Base-by-base conservation (phyloP, 2,888 invertebrate species). In the Anodontia alba region DNA sequence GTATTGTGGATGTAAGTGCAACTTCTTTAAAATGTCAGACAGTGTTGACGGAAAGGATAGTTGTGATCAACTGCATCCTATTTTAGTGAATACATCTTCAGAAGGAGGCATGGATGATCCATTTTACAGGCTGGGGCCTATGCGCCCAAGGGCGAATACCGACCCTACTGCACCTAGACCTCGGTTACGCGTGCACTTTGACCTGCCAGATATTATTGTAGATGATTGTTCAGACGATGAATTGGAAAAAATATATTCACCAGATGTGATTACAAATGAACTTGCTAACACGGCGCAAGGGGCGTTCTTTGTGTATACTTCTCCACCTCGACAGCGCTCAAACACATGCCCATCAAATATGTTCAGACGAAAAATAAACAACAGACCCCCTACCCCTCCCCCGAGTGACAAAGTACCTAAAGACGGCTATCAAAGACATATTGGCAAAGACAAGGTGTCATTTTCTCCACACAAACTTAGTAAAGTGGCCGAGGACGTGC, bases 271-370 rank as follows among this genome's bases (percentile, higher is more conserved):
- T 20, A 80, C 76, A 26, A 78, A 72, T 54, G 85, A 80, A 42
- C 77, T 81, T 10, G 81, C 80, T 10, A 78, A 86, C 51, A 86
- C 86, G 12, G 73, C 74, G 2, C 76, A 86, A 62, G 86, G 86
- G 15, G 86, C 86, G 2, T 86, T 86, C 67, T 83, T 86, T 71
- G 86, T 86, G 73, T 86, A 79, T 76, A 78, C 80, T n/a, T 86
- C 86, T 0, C 86, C 86, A 0, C 86, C 86, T 0, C 49, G 86
- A 69, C 83, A 81, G 62, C 74, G 86, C 15, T 83, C 86, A 42
- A 86, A 86, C 43, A 86, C 86, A 17, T 86, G 81, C 51, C 86
- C 86, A 0, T 72, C 54, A 31, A 80, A 81, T 43, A 83, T 83
- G 83, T 83, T 83, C 67, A 78, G 82, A 42, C 77, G 73, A 33